These are phyloP conservation scores for Lithodes maja DNA, from an alignment of 2,888 invertebrate species.

Conservation along the genomic window DNA sequence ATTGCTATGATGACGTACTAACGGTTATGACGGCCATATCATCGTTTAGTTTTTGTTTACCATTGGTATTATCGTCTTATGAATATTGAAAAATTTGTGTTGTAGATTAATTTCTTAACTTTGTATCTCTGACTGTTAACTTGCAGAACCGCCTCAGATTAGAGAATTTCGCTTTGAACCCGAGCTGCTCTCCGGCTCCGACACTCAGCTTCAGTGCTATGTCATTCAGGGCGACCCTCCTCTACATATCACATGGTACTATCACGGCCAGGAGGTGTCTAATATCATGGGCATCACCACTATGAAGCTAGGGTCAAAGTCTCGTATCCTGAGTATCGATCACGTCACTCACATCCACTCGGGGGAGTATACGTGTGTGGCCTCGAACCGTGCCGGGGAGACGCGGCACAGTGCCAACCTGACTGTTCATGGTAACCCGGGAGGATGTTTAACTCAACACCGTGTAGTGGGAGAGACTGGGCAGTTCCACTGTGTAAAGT, in stretches of 20 bases:
- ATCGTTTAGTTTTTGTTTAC: no score
- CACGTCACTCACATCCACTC: constrained; percentile 83
- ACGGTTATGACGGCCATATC: no score
- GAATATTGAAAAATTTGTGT: neutral
- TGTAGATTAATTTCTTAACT: neutral
- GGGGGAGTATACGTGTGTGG: constrained; percentile 73
- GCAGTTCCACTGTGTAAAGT: no score
- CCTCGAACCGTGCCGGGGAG: constrained; percentile 72
- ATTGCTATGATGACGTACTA: no score
- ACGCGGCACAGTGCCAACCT: constrained; percentile 71
- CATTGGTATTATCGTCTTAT: neutral
- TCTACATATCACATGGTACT: constrained; percentile 74
- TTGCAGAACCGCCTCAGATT: constrained; percentile 75
- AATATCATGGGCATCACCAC: constrained; percentile 71
- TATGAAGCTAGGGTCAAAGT: constrained; percentile 77
- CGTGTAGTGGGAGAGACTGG: no score
- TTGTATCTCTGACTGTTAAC: constrained; percentile 13
- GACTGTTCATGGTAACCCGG: constrained; percentile 71
- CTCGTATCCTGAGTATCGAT: constrained; percentile 82
- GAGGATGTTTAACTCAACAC: neutral
- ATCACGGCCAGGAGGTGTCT: constrained; percentile 74
- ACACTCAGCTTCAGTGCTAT: constrained; percentile 72
- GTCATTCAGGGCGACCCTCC: constrained; percentile 75
- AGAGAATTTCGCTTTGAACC: constrained; percentile 81
- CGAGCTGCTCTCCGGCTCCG: constrained; percentile 66